Evolutionary conservation across 2,797 vertebrate genomes (phyloP).

Genomic region (Emys orbicularis): DNA sequence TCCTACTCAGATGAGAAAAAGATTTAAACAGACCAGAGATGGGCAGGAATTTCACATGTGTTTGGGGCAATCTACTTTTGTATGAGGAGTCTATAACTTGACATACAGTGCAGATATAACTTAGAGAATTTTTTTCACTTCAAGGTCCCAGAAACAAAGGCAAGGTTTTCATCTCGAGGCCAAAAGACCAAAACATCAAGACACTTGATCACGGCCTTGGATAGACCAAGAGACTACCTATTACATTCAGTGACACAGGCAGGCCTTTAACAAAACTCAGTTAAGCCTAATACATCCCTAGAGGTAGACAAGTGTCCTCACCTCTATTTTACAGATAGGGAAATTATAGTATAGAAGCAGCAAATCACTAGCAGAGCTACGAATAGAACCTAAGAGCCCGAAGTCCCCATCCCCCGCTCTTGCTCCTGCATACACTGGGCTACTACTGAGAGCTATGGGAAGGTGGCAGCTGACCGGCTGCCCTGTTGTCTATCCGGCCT

Average conservation of each 20-base stretch:
- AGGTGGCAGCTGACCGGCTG: not conserved
- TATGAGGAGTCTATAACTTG: not conserved
- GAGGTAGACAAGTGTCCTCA: too few relatives aligned
- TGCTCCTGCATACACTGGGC: not conserved
- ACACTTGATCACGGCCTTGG: too few relatives aligned
- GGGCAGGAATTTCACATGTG: slow-evolving; percentile 53
- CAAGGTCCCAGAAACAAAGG: too few relatives aligned
- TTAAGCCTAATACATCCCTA: too few relatives aligned
- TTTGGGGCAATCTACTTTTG: slow-evolving; percentile 41
- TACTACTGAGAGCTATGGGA: fast-evolving
- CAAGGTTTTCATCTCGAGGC: too few relatives aligned
- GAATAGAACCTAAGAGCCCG: not conserved
- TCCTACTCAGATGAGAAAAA: slow-evolving; percentile 13
- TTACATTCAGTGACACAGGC: not conserved
- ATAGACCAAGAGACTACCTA: too few relatives aligned
- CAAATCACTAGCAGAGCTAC: fast-evolving
- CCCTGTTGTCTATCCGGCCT: not conserved
- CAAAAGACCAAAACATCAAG: too few relatives aligned
- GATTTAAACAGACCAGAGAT: slow-evolving; percentile 50
- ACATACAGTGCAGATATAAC: not conserved
- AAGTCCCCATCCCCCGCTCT: not conserved
- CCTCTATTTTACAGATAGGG: too few relatives aligned
- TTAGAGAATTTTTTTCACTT: too few relatives aligned
- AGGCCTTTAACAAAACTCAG: not conserved
- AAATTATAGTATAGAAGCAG: too few relatives aligned